These are phyloP conservation scores for Geodia barretti DNA, from an alignment of 37 sponge, comb jelly and placozoan genomes.

Conservation along the genomic window DNA sequence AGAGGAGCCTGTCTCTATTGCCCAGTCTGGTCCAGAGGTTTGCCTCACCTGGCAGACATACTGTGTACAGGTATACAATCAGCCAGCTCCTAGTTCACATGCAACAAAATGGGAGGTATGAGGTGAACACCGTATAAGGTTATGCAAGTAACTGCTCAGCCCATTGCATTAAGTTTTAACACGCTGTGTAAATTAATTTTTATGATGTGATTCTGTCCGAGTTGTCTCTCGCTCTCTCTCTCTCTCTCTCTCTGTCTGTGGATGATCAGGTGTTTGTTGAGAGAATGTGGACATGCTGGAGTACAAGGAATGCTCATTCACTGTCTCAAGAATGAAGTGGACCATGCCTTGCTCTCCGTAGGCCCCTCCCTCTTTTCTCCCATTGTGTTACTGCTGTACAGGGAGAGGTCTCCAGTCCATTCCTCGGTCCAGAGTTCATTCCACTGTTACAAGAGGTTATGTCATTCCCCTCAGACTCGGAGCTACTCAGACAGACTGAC, in stretches of 20 bases:
- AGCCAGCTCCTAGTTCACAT: neutral
- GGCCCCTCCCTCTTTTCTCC: neutral
- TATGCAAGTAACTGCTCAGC: no score
- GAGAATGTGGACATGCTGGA: slow-evolving; percentile 37
- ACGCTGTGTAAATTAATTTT: neutral
- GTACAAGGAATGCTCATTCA: slow-evolving; percentile 62
- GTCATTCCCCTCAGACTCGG: slow-evolving; percentile 13
- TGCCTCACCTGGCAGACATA: slow-evolving; percentile 22
- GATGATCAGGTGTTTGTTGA: neutral
- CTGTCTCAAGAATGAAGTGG: slow-evolving; percentile 68
- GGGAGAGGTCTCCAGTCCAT: slow-evolving; percentile 18
- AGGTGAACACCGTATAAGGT: no score
- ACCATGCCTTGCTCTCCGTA: slow-evolving; percentile 43
- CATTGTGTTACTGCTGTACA: neutral
- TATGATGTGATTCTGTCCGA: neutral
- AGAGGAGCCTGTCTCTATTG: slow-evolving; percentile 31
- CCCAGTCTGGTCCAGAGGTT: slow-evolving; percentile 18
- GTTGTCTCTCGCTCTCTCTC: neutral
- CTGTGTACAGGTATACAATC: slow-evolving; percentile 6
- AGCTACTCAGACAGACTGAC: slow-evolving; percentile 57
- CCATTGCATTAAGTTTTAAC: no score
- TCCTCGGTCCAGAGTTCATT: slow-evolving; percentile 39
- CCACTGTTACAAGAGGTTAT: slow-evolving; percentile 17
- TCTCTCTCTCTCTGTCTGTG: neutral
- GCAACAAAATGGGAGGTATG: no score